Percentiles rank a stretch among this genome's conserved stretches.
phyloP scores from a whole-genome alignment of 2,888 invertebrate species.

The Marronus borbonicus region DNA sequence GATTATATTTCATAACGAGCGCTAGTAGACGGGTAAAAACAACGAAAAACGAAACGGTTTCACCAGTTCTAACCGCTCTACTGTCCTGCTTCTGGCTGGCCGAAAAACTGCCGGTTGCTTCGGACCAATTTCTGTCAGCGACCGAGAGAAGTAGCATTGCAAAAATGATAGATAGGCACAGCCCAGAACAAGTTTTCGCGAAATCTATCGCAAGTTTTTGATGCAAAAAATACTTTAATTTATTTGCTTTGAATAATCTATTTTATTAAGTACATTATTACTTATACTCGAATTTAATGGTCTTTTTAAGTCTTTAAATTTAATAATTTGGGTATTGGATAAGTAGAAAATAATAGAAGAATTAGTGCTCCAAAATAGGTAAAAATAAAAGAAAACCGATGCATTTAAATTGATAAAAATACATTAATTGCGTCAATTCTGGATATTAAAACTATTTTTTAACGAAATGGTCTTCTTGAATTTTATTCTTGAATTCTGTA shows the following conservation, averaged over 20 bases:
- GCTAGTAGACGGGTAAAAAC: background rate
- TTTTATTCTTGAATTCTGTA: no score
- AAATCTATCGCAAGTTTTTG: background rate
- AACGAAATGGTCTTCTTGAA: no score
- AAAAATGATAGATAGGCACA: conserved; percentile 31
- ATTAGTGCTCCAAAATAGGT: no score
- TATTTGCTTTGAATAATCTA: conserved; percentile 45
- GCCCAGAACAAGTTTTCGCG: background rate
- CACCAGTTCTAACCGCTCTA: conserved; percentile 43
- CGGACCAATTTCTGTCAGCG: background rate
- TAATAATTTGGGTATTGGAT: no score
- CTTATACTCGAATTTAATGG: no score
- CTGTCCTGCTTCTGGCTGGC: conserved; percentile 52
- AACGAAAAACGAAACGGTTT: conserved; percentile 39
- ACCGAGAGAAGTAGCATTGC: conserved; percentile 18
- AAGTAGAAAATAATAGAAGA: no score
- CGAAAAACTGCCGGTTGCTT: conserved; percentile 43
- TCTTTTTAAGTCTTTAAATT: no score
- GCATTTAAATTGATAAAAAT: no score
- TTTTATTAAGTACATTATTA: no score
- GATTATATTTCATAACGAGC: background rate
- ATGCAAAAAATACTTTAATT: conserved; percentile 41
- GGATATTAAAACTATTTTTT: no score
- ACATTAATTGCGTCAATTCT: no score
- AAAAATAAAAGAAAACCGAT: no score